Percentiles rank a stretch among this genome's conserved stretches.
These are phyloP conservation scores for Seira ritae DNA, from an alignment of 2,888 invertebrate genomes.

Conservation along the genomic window DNA sequence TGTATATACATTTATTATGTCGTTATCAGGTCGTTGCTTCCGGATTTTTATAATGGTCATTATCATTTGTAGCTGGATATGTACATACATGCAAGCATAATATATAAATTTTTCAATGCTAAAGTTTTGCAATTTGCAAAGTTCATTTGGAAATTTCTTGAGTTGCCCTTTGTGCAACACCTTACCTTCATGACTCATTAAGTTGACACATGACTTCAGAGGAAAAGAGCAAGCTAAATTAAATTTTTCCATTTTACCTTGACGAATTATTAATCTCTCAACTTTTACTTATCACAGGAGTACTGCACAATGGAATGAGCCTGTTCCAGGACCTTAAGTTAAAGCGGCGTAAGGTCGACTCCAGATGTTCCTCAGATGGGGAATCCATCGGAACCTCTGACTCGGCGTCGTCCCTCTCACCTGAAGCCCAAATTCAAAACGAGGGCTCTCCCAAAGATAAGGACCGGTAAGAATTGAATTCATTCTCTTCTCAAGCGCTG, in stretches of 20 bases:
- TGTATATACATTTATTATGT: background rate
- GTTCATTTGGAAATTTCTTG: too few relatives aligned
- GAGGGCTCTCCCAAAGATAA: slow-evolving; percentile 72
- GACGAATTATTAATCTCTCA: slow-evolving; percentile 15
- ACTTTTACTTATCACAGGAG: slow-evolving; percentile 54
- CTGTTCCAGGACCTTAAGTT: slow-evolving; percentile 98
- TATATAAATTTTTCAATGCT: too few relatives aligned
- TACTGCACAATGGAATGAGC: slow-evolving; percentile 83
- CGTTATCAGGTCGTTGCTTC: slow-evolving; percentile 43
- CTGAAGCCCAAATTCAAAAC: slow-evolving; percentile 68
- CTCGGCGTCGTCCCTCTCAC: slow-evolving; percentile 70
- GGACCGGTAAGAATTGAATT: slow-evolving; percentile 68
- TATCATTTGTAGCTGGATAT: slow-evolving; percentile 32
- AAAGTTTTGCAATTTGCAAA: too few relatives aligned
- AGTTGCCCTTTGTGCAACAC: too few relatives aligned
- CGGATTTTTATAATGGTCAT: slow-evolving; percentile 39
- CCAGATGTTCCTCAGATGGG: slow-evolving; percentile 97
- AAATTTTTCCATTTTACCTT: background rate
- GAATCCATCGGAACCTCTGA: slow-evolving; percentile 76
- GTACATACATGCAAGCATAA: too few relatives aligned
- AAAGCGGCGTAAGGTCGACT: slow-evolving; percentile 98
- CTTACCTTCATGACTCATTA: too few relatives aligned
- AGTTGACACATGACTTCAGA: too few relatives aligned
- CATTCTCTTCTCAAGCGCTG: background rate
- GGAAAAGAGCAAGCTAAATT: too few relatives aligned